Conservation (phyloP, 2,888 invertebrate genomes). For the Sussaba pulchella region DNA sequence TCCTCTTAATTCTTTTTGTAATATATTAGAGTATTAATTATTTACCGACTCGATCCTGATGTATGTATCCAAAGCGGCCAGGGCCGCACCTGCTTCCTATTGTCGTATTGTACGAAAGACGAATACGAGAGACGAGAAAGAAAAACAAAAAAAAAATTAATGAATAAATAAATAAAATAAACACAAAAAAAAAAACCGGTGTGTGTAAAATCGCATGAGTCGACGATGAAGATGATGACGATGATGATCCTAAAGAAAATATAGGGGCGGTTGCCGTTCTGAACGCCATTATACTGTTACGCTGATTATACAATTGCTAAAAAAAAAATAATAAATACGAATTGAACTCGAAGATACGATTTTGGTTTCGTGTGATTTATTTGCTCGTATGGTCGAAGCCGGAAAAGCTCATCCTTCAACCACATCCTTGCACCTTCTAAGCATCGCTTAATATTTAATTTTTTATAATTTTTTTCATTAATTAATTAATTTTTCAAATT, state of each 20-base stretch:
- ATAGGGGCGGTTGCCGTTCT: constrained; percentile 81
- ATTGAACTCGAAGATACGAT: constrained; percentile 78
- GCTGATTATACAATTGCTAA: constrained; percentile 84
- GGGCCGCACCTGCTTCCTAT: constrained; percentile 80
- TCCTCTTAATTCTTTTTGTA: constrained; percentile 78
- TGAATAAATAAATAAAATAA: constrained; percentile 1
- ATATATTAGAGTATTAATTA: constrained; percentile 80
- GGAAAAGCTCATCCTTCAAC: constrained; percentile 68
- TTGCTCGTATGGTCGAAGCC: constrained; percentile 77
- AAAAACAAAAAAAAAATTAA: constrained; percentile 30
- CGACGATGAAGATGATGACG: constrained; percentile 57
- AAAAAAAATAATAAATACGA: constrained; percentile 80
- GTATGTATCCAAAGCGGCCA: constrained; percentile 80
- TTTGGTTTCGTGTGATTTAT: constrained; percentile 78
- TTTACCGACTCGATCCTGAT: constrained; percentile 76
- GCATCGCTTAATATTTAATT: constrained; percentile 20
- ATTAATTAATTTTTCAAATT: too few relatives aligned
- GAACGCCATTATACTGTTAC: constrained; percentile 83
- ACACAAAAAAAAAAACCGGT: constrained; percentile 51
- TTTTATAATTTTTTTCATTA: too few relatives aligned
- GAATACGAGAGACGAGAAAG: constrained; percentile 55
- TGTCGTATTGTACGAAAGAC: constrained; percentile 66
- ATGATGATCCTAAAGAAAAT: constrained; percentile 67
- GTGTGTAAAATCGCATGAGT: constrained; percentile 65
- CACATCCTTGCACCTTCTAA: constrained; percentile 24